Evolutionary conservation across 2,797 vertebrate species (phyloP).

Genomic region (Acestrorhynchus altus): DNA sequence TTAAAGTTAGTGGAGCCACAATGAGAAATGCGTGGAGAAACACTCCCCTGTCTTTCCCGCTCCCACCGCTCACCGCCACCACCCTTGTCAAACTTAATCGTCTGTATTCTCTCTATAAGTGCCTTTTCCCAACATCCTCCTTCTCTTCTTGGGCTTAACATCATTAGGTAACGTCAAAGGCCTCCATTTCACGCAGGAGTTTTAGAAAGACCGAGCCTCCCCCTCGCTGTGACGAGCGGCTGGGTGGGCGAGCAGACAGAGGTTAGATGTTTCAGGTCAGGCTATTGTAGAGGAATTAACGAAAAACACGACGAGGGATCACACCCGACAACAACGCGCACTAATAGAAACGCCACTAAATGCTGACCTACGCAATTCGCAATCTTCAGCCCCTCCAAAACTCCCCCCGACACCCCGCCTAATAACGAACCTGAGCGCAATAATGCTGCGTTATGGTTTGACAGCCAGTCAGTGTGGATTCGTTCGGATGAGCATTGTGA

Average conservation of each 20-base stretch:
- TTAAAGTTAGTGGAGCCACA: slow-evolving; percentile 81
- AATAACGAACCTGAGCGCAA: slow-evolving; percentile 43
- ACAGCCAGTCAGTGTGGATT: slow-evolving; percentile 37
- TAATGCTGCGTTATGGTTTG: slow-evolving; percentile 37
- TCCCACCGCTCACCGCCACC: slow-evolving; percentile 7
- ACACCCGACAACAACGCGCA: background rate
- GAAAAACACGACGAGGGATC: slow-evolving; percentile 67
- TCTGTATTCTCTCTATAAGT: slow-evolving; percentile 70
- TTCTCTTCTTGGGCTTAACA: slow-evolving; percentile 59
- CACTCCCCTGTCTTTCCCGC: slow-evolving; percentile 55
- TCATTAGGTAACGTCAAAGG: slow-evolving; percentile 69
- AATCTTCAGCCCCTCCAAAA: slow-evolving; percentile 39
- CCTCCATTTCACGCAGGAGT: slow-evolving; percentile 72
- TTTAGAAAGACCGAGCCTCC: slow-evolving; percentile 69
- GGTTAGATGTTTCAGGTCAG: slow-evolving; percentile 66
- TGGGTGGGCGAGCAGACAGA: slow-evolving; percentile 59
- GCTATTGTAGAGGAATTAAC: slow-evolving; percentile 74
- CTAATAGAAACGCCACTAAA: slow-evolving; percentile 38
- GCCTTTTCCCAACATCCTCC: slow-evolving; percentile 17
- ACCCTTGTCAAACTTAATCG: slow-evolving; percentile 64
- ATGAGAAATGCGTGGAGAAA: slow-evolving; percentile 67
- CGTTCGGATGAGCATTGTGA: slow-evolving; percentile 37
- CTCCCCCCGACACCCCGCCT: slow-evolving; percentile 19
- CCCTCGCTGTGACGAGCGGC: slow-evolving; percentile 68
- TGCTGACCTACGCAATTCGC: slow-evolving; percentile 55